Evolutionary conservation across 2,797 vertebrate species (phyloP).

Genomic region (Chanos chanos): DNA sequence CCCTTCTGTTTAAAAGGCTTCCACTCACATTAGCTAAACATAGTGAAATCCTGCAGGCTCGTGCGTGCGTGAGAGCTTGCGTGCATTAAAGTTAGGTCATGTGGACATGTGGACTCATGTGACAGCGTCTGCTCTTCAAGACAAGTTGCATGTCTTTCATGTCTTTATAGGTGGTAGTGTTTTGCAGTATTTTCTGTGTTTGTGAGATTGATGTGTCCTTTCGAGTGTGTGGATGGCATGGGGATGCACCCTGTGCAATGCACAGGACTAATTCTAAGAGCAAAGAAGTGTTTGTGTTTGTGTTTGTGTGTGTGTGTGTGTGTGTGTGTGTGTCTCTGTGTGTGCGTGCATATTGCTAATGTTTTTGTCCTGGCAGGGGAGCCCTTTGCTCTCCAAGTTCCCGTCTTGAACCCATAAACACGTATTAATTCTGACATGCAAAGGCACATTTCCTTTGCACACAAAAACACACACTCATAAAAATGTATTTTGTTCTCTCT

Average conservation of each 20-base stretch:
- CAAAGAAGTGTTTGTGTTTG: not conserved
- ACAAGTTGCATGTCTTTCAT: not conserved
- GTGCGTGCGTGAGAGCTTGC: not conserved
- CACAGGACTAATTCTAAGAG: no score
- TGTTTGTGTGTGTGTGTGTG: not conserved
- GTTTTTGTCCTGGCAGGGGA: not conserved
- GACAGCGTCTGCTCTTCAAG: no score
- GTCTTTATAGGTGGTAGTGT: not conserved
- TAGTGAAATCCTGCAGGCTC: not conserved
- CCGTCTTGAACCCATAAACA: not conserved
- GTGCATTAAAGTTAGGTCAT: not conserved
- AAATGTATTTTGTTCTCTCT: not conserved
- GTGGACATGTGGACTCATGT: not conserved
- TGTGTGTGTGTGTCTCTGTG: not conserved
- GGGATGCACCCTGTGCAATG: no score
- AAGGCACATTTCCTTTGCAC: not conserved
- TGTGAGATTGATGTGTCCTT: not conserved
- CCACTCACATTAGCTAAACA: not conserved
- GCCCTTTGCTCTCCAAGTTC: not conserved
- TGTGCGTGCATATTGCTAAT: no score
- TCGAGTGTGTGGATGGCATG: not conserved
- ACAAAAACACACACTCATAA: not conserved
- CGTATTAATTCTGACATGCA: not conserved
- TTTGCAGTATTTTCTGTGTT: not conserved
- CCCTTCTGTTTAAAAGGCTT: not conserved